Base-by-base conservation (phyloP, 2,113 vertebrate genomes). In the Rattus rattus region DNA sequence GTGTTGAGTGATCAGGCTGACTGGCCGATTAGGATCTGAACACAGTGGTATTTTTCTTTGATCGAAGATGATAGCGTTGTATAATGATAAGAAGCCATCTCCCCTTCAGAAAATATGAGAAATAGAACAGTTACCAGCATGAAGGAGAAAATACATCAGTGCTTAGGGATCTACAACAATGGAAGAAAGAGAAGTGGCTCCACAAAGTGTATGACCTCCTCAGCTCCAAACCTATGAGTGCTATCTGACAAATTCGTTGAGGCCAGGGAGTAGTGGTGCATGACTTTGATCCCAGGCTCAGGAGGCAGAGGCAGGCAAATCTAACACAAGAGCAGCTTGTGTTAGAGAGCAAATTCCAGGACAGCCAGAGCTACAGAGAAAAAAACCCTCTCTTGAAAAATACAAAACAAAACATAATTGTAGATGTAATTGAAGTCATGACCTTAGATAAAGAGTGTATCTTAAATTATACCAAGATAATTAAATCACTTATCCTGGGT, bases 81-180 rank as follows among this genome's bases (percentile, higher is more conserved):
- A 36, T 65, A 94, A 93, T 7, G 4, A 10, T 20, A 73, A 88
- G 52, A 36, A 28, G 9, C 0, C 12, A 36, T 52, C 86, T 6
- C 3, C 73, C 39, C 77, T 93, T 86, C 16, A 26, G 90, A 91
- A 95, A 52, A 72, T 54, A 7, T 80, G 61, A 65, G 20, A 70
- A 92, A 76, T 20, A 88, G 1, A 85, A 26, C 39, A 90, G 69
- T 69, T 65, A 2, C 39, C 24, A 36, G 63, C 22, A 2, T 70
- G 67, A 77, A 70, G 0, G 7, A 30, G 12, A 70, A 59, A 2
- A 28, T 43, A 49, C 43, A 39, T 1, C 3, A 65, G 12, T 43
- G 26, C 13, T 13, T 13, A 4, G 43, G 17, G 1, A 4, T 52
- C 30, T 84, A 47, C 0, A 70, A 2, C 33, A 67, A 0, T 28